Evolutionary conservation across 2,113 vertebrate species (phyloP).

Genomic region (Calyptommatus sinebrachiatus): DNA sequence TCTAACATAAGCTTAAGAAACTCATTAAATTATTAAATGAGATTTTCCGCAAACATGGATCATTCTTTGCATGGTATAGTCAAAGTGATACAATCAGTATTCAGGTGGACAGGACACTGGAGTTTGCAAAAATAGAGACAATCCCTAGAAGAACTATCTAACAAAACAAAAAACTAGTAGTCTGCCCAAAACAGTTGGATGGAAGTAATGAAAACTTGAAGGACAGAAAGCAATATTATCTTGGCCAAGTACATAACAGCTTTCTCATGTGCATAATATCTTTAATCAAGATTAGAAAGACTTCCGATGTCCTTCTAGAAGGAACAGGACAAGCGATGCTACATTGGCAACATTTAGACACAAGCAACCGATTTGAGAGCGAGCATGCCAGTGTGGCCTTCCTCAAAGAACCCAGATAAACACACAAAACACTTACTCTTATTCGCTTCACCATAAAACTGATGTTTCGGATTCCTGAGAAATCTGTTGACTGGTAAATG

Average conservation of each 20-base stretch:
- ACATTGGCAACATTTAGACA: neutral
- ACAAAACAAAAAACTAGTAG: too few species aligned
- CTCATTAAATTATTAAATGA: neutral
- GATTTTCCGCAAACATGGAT: neutral
- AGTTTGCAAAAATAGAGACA: too few species aligned
- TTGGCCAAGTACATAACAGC: too few species aligned
- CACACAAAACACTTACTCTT: slow-evolving; percentile 74
- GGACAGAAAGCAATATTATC: too few species aligned
- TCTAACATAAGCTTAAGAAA: too few species aligned
- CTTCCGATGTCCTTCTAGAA: too few species aligned
- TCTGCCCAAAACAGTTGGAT: too few species aligned
- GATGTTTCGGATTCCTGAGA: slow-evolving; percentile 93
- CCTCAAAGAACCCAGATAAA: neutral
- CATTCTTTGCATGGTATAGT: neutral
- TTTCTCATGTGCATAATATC: too few species aligned
- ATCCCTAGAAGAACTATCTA: too few species aligned
- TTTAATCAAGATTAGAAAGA: too few species aligned
- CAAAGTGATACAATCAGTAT: neutral
- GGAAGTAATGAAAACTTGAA: too few species aligned
- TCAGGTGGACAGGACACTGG: too few species aligned
- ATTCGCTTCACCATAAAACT: slow-evolving; percentile 98
- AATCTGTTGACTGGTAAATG: slow-evolving; percentile 94
- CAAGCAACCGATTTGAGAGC: neutral
- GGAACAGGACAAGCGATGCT: neutral
- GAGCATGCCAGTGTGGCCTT: neutral